Base-by-base conservation (phyloP, 2,888 invertebrate species). In the Omphaloscelis lunosa region DNA sequence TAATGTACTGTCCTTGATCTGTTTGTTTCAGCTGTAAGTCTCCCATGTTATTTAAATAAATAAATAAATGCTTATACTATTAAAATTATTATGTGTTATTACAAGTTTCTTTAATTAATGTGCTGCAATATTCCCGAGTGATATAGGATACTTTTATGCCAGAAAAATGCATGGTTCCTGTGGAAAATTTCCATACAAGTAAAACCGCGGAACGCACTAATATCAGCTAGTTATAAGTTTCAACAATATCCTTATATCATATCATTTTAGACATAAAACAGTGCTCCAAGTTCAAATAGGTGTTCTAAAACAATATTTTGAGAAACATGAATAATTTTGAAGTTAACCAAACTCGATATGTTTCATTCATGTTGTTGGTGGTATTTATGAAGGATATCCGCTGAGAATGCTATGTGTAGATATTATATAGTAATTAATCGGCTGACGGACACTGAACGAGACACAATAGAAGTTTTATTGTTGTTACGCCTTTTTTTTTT, bases 241-340 rank as follows among this genome's bases (percentile, higher is more conserved):
- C 0, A 58, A 72, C 34, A 58, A n/a, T 45, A 72, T 20, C 9
- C 34, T 17, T 51, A 29, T 23, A 48, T 12, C 20, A 8, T 48
- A 48, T 74, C 15, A 11, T 29, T 77, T 65, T 45, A 48, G 39
- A 51, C 15, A 62, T 51, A 41, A 73, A 74, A 78, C 81, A 65
- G 45, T 41, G 8, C 48, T 48, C 34, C 8, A 66, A 82, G 39
- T 62, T 67, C n/a, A 29, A 61, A 75, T 65, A 29, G 61, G 29
- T 67, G 61, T 79, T 76, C 27, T 56, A 56, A 29, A 79, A 79
- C 82, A 79, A 67, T 59, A 62, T 62, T 67, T 45, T 39, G 48
- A 61, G 61, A 62, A 56, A 41, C 66, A 75, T 82, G 61, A 67
- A 82, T 79, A 67, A 82, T 82, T 82, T 56, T 76, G 82, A 79